Conservation (phyloP, 2,113 vertebrate genomes). For the Sinocyclocheilus maitianheensis region DNA sequence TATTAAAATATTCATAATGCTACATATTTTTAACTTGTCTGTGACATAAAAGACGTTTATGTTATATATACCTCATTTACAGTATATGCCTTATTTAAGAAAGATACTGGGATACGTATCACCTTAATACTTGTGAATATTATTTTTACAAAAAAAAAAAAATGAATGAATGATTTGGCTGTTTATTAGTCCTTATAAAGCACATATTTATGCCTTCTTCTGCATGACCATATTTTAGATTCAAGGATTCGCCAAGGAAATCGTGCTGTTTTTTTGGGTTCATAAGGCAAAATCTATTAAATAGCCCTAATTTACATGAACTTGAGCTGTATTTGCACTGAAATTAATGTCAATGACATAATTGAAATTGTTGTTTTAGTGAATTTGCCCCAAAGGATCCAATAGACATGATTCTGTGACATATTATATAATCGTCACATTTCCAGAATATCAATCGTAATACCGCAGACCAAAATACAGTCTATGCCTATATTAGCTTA, state of each 20-base stretch:
- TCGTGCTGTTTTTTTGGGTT: too few species aligned
- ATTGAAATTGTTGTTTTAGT: not conserved
- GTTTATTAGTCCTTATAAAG: too few species aligned
- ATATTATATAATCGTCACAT: not conserved
- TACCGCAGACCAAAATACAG: conserved; percentile 2
- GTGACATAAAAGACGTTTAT: not conserved
- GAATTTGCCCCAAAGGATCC: not conserved
- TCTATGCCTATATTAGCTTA: conserved; percentile 31
- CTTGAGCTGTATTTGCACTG: not conserved
- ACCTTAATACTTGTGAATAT: too few species aligned
- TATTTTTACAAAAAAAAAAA: too few species aligned
- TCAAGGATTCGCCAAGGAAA: too few species aligned
- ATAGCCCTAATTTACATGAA: not conserved
- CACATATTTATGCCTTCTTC: too few species aligned
- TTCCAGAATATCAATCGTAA: not conserved
- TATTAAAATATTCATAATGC: not conserved
- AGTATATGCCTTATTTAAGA: too few species aligned
- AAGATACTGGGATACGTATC: too few species aligned
- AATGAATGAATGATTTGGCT: too few species aligned
- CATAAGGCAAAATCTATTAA: not conserved
- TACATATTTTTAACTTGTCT: not conserved
- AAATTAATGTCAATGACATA: not conserved
- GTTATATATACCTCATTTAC: too few species aligned
- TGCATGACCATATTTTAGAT: too few species aligned
- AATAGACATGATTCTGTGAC: not conserved